phyloP scores from a whole-genome alignment of 2,113 vertebrate species.

The Pachycephala philippinensis region DNA sequence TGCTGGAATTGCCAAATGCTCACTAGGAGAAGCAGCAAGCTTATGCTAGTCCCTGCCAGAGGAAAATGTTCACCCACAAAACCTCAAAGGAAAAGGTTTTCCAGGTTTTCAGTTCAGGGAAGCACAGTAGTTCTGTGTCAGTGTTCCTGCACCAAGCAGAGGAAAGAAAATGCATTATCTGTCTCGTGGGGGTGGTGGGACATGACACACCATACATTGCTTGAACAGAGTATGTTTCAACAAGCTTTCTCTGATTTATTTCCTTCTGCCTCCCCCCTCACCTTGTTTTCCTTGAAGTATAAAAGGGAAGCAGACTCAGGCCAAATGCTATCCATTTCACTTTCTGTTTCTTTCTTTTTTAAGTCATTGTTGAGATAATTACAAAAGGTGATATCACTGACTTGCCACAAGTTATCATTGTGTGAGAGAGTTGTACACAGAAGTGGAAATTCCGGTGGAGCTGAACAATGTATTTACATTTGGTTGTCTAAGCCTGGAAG shows the following conservation, averaged over 20 bases:
- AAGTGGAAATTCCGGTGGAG: background rate
- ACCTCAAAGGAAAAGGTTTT: background rate
- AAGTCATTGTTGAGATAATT: background rate
- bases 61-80: background rate
- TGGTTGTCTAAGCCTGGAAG: background rate
- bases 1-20: slow-evolving; percentile 24
- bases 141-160: background rate
- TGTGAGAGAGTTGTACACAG: background rate
- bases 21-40: background rate
- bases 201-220: background rate
- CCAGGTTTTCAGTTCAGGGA: background rate
- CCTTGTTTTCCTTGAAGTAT: background rate
- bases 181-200: background rate
- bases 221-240: background rate
- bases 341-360: background rate
- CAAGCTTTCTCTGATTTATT: background rate
- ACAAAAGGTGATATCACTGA: background rate
- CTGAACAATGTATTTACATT: background rate
- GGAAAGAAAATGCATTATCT: background rate
- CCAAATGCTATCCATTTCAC: background rate
- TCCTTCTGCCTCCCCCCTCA: background rate
- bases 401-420: background rate
- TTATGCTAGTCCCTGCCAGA: background rate
- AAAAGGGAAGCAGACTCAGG: background rate
- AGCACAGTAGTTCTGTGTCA: background rate